Evolutionary conservation across 2,888 invertebrate species (phyloP), one percentile per base, ranked within the genome.

Genomic region (Tetragnatha montana): DNA sequence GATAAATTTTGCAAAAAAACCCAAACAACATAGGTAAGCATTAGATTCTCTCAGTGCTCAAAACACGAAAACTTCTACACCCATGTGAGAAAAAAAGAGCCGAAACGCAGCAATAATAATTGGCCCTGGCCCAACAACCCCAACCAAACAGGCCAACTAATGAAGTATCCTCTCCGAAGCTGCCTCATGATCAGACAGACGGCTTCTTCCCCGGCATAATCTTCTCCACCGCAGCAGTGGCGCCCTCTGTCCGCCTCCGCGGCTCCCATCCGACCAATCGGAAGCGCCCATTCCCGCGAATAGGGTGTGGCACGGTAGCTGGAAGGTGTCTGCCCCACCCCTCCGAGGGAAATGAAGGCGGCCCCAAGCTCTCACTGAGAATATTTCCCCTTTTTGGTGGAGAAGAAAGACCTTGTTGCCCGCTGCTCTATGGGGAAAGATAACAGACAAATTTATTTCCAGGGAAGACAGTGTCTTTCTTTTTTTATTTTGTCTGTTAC

Each of bases 271-370:
- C 71, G 51, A 47, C 89, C 89, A 89, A 89, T 89, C 47, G 89
- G 84, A 81, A 75, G 69, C 89, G 22, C 14, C 84, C 81, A 89
- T 89, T 85, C 17, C 49, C 14, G 17, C 21, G 74, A 70, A 81
- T 75, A 84, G 89, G 89, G 89, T 89, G 89, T 89, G 89, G 89
- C 89, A 74, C 80, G 69, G 85, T 80, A 89, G 81, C 84, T 35
- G 19, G 50, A 78, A 85, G 71, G 84, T 76, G 89, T 84, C 89
- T 83, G 89, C 81, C 70, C 79, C 89, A 89, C 89, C 89, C 89
- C 81, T 81, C 8, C 68, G 6, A 60, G 70, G 84, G 85, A 89
- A 89, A 89, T 89, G 89, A 89, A 89, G 89, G 89, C 80, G 89
- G 89, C 89, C 89, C n/a, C 69, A 19, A 50, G n/a, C 21, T 10